Conservation (phyloP, 2,797 vertebrate genomes). For the Melopsittacus undulatus region DNA sequence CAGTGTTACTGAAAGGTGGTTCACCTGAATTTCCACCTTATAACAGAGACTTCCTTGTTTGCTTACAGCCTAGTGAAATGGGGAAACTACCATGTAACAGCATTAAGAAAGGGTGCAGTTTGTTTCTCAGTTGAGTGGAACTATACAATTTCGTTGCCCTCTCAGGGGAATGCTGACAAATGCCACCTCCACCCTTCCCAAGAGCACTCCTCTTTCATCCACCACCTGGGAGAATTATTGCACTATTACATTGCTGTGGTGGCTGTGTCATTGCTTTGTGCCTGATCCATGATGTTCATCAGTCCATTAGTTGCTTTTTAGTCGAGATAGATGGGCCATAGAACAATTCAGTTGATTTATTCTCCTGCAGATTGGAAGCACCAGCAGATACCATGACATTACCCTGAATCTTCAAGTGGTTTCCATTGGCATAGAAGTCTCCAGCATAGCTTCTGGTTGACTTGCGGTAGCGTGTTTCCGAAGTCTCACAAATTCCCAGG, state of each 20-base stretch:
- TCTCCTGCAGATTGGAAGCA: not conserved
- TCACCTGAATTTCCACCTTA: not conserved
- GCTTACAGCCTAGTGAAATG: not conserved
- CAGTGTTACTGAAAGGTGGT: not conserved
- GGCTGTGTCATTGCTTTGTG: not conserved
- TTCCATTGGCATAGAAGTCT: not conserved
- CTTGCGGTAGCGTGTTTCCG: not conserved
- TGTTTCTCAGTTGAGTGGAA: not conserved
- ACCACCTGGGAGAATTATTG: not conserved
- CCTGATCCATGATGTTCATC: not conserved
- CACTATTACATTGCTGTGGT: not conserved
- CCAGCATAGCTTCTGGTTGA: not conserved
- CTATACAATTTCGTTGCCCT: not conserved
- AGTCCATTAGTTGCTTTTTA: not conserved
- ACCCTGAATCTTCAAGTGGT: not conserved
- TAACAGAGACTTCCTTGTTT: slow-evolving; percentile 13
- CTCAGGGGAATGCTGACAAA: not conserved
- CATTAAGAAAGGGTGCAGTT: not conserved
- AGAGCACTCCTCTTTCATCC: not conserved
- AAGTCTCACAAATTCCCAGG: not conserved
- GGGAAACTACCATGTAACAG: not conserved
- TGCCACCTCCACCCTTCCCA: not conserved
- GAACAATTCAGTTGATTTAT: not conserved
- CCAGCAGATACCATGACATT: fast-evolving
- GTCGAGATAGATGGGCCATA: not conserved